A percentile compares a stretch with the other conserved stretches of the same genome.
These are phyloP conservation scores for Sinohyriopsis cumingii DNA, from an alignment of 2,888 invertebrate species.

Conservation along the genomic window DNA sequence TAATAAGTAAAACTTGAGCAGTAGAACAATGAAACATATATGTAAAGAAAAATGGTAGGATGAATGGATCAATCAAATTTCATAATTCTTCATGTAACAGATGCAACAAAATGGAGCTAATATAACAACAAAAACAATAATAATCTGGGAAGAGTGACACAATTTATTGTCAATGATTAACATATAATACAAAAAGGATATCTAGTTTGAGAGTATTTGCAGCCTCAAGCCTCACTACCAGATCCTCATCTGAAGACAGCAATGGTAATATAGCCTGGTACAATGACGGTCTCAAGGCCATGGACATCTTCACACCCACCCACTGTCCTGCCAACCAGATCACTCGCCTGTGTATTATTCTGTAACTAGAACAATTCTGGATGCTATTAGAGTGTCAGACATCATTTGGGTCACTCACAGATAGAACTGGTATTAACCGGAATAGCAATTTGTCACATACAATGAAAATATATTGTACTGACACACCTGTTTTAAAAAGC, in stretches of 20 bases:
- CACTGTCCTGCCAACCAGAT: conserved; percentile 78
- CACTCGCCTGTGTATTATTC: conserved; percentile 68
- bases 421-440: background rate
- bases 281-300: conserved; percentile 84
- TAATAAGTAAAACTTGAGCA: too few relatives aligned
- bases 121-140: background rate
- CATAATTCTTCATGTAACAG: background rate
- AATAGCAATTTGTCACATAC: too few relatives aligned
- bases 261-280: conserved; percentile 82
- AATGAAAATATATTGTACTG: too few relatives aligned
- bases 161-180: background rate
- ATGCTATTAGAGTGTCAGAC: background rate
- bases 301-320: conserved; percentile 85
- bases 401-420: too few relatives aligned
- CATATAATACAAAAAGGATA: conserved; percentile 66
- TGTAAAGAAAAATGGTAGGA: too few relatives aligned
- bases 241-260: conserved; percentile 84
- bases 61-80: too few relatives aligned
- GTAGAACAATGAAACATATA: too few relatives aligned
- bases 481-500: too few relatives aligned
- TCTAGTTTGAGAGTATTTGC: conserved; percentile 86
- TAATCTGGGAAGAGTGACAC: background rate
- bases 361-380: conserved; percentile 53
- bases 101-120: background rate
- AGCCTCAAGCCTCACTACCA: conserved; percentile 90